phyloP scores from a whole-genome alignment of 2,797 vertebrate species.

The Darevskia nairensis region DNA sequence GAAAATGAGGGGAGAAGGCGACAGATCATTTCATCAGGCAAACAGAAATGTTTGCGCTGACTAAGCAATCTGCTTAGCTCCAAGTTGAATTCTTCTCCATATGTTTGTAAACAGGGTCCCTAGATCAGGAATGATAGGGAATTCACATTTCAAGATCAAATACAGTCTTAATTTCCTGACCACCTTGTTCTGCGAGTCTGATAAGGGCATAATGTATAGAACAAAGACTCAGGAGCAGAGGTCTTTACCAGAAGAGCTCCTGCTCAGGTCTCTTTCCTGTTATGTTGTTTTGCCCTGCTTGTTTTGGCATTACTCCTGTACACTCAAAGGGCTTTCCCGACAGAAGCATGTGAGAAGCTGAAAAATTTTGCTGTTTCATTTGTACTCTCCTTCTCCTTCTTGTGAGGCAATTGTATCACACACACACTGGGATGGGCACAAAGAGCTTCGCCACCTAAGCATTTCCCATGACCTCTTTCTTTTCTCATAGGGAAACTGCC shows the following conservation, averaged over 20 bases:
- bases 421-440: background rate
- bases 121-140: background rate
- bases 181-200: background rate
- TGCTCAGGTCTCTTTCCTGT: background rate
- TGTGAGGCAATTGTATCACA: background rate
- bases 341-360: background rate
- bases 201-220: background rate
- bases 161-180: background rate
- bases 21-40: background rate
- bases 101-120: background rate
- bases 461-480: background rate
- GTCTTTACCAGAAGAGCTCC: background rate
- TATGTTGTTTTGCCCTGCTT: background rate
- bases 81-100: too few relatives aligned
- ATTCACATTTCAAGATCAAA: background rate
- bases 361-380: background rate
- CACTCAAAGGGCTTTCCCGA: background rate
- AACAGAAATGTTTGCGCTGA: background rate
- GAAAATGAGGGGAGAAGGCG: background rate
- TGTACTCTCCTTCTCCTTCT: background rate
- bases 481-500: background rate
- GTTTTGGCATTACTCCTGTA: background rate
- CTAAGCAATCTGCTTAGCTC: too few relatives aligned
- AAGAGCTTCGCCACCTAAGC: background rate
- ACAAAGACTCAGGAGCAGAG: background rate